Evolutionary conservation across 2,797 vertebrate genomes (phyloP).

Genomic region (Linurgus olivaceus): DNA sequence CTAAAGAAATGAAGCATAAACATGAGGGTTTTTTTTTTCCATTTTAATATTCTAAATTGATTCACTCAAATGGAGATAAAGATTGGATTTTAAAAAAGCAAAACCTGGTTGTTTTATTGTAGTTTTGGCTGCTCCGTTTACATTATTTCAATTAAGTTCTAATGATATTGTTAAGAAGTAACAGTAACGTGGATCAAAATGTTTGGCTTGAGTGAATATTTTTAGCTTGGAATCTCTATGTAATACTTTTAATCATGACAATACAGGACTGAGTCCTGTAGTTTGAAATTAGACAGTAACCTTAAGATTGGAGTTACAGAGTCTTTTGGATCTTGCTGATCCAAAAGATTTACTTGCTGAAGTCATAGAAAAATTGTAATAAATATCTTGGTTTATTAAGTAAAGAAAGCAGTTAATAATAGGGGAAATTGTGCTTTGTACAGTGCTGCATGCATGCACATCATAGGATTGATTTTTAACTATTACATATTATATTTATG

Average conservation of each 20-base stretch:
- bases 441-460: not conserved
- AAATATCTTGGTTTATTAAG: not conserved
- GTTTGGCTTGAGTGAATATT: not conserved
- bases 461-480: not conserved
- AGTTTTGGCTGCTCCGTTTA: not conserved
- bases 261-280: not conserved
- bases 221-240: not conserved
- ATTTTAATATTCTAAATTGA: not conserved
- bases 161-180: not conserved
- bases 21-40: accelerated
- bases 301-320: not conserved
- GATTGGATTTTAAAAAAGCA: not conserved
- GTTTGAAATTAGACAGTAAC: not conserved
- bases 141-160: not conserved
- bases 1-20: not conserved
- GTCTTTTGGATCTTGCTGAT: not conserved
- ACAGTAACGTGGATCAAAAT: not conserved
- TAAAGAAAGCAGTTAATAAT: not conserved
- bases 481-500: not conserved
- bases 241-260: not conserved
- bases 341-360: not conserved
- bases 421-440: not conserved
- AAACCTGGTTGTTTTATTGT: not conserved
- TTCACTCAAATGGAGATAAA: not conserved
- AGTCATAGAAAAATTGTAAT: not conserved